Conservation (phyloP, 2,888 invertebrate species). For the Leucozona laternaria region DNA sequence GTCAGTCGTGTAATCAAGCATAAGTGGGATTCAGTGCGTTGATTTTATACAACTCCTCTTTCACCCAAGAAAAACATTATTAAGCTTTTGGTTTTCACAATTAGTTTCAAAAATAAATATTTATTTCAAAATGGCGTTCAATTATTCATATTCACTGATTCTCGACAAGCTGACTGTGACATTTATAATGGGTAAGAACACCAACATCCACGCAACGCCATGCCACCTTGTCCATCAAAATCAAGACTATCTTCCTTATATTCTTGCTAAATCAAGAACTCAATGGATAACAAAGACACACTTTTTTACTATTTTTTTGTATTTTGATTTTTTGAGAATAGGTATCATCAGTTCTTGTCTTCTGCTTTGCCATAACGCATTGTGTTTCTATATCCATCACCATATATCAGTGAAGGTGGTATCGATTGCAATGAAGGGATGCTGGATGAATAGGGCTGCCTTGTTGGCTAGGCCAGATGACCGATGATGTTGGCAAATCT, state of each 20-base stretch:
- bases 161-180: too few relatives aligned
- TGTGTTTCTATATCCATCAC: conserved; percentile 38
- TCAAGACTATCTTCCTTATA: not conserved
- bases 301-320: not conserved
- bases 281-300: not conserved
- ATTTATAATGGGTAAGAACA: not conserved
- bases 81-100: too few relatives aligned
- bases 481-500: conserved; percentile 25
- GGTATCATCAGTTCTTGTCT: not conserved
- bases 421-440: not conserved
- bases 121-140: too few relatives aligned
- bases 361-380: conserved; percentile 22
- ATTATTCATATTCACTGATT: too few relatives aligned
- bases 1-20: too few relatives aligned
- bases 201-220: not conserved
- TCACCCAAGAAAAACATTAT: too few relatives aligned
- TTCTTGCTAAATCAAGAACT: not conserved
- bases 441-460: not conserved
- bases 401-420: not conserved
- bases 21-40: too few relatives aligned
- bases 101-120: too few relatives aligned
- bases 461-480: conserved; percentile 52
- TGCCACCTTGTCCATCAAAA: not conserved
- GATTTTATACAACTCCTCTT: too few relatives aligned
- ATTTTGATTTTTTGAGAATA: not conserved